These are phyloP conservation scores for Takifugu bimaculatus DNA, from an alignment of 2,113 vertebrate species.

Conservation along the genomic window DNA sequence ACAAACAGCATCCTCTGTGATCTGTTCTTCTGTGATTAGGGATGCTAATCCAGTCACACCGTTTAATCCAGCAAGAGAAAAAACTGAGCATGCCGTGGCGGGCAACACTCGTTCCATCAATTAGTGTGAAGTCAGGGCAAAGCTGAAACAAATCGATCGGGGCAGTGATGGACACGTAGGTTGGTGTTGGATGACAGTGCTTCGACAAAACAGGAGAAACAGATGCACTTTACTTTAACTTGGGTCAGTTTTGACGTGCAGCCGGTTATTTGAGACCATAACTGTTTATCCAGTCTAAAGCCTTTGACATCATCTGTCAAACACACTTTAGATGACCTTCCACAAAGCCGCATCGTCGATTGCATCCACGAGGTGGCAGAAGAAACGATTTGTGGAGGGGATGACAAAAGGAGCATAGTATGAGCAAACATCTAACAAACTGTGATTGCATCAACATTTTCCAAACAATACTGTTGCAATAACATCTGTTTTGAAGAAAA, in stretches of 20 bases:
- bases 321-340: not conserved
- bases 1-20: constrained; percentile 58
- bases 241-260: not conserved
- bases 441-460: no score
- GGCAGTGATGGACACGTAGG: constrained; percentile 4
- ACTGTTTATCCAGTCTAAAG: not conserved
- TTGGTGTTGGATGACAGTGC: not conserved
- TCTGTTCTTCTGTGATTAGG: constrained; percentile 54
- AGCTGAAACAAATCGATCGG: constrained; percentile 22
- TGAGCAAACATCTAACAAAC: no score
- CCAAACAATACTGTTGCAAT: no score
- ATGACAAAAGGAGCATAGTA: no score
- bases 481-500: no score
- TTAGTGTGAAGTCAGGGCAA: constrained; percentile 20
- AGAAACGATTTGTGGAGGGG: not conserved
- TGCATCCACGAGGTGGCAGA: not conserved
- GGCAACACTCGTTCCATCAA: constrained; percentile 14
- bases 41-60: constrained; percentile 54
- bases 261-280: not conserved
- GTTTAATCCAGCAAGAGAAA: constrained; percentile 49
- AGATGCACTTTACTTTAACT: not conserved
- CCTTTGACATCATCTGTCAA: not conserved
- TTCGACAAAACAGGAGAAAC: not conserved
- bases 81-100: constrained; percentile 18
- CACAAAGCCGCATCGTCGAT: not conserved